Conservation (phyloP, 2,113 vertebrate species). For the Percopsis transmontana region DNA sequence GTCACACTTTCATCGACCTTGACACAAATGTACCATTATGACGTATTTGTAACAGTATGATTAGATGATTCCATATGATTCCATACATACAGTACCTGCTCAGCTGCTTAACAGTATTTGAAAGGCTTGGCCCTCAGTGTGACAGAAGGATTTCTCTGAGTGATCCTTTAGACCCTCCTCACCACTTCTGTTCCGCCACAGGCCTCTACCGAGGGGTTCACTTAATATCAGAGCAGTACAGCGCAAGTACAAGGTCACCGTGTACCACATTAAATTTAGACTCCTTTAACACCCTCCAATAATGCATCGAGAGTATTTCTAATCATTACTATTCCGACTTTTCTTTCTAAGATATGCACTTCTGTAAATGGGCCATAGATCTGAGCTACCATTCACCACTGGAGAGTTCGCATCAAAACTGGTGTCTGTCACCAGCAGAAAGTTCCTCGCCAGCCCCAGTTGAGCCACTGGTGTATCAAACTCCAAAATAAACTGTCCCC, state of each 20-base stretch:
- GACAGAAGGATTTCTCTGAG: constrained; percentile 59
- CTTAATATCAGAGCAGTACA: constrained; percentile 56
- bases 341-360: constrained; percentile 75
- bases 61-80: too few relatives aligned
- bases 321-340: constrained; percentile 77
- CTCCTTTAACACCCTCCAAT: constrained; percentile 79
- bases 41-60: neutral
- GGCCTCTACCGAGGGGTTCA: constrained; percentile 52
- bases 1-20: too few relatives aligned
- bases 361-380: constrained; percentile 84
- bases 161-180: constrained; percentile 49
- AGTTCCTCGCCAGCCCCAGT: constrained; percentile 76
- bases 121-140: constrained; percentile 57
- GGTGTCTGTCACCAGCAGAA: constrained; percentile 73
- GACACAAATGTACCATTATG: neutral
- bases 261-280: constrained; percentile 81
- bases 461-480: constrained; percentile 74
- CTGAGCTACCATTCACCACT: constrained; percentile 76
- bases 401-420: constrained; percentile 79
- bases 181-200: constrained; percentile 46
- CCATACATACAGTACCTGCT: constrained; percentile 35
- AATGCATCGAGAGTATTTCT: constrained; percentile 78
- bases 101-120: constrained; percentile 30
- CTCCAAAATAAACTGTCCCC: constrained; percentile 78
- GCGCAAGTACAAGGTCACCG: constrained; percentile 67